These are phyloP conservation scores for Rhynchotus rufescens DNA, from an alignment of 2,797 vertebrate genomes.

Conservation along the genomic window DNA sequence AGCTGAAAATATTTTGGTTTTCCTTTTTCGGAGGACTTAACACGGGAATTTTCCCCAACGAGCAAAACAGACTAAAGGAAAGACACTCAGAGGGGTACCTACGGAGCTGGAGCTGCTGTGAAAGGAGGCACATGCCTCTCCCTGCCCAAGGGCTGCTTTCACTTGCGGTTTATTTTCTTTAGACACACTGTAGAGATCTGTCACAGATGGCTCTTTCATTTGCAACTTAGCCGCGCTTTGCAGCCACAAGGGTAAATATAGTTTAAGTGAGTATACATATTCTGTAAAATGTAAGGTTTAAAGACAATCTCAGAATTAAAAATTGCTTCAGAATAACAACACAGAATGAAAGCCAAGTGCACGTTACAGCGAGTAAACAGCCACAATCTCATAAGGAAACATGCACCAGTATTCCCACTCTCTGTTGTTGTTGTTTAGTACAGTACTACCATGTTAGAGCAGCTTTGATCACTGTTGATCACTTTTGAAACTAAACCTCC, in stretches of 20 bases:
- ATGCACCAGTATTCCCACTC: background rate
- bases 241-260: background rate
- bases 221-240: background rate
- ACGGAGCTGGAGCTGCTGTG: background rate
- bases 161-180: background rate
- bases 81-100: background rate
- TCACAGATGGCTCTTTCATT: background rate
- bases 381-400: background rate
- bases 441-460: background rate
- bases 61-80: background rate
- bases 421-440: background rate
- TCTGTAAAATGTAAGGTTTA: background rate
- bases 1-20: background rate
- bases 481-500: conserved; percentile 32
- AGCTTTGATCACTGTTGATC: conserved; percentile 3
- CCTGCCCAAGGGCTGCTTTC: background rate
- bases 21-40: background rate
- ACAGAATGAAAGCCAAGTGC: conserved; percentile 11
- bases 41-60: background rate
- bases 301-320: conserved; percentile 17
- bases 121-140: background rate
- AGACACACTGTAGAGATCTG: background rate
- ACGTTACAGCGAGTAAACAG: background rate
- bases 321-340: conserved; percentile 2
- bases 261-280: background rate